phyloP scores from a whole-genome alignment of 2,888 invertebrate genomes.

The Teleogryllus oceanicus region DNA sequence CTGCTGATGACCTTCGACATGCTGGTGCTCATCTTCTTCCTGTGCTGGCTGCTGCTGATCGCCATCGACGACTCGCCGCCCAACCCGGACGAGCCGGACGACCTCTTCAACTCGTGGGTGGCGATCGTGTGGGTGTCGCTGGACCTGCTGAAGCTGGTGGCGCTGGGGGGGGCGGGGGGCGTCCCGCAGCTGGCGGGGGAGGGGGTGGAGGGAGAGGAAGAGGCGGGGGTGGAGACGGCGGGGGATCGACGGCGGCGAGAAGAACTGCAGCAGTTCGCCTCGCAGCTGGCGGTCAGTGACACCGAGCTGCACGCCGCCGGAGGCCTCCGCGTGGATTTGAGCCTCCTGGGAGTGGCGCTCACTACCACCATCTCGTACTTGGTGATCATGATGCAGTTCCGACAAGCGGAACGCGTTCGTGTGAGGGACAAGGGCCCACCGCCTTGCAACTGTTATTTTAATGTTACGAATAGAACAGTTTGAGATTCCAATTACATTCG shows the following conservation, averaged over 20 bases:
- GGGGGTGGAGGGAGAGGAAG: not conserved
- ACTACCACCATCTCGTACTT: not conserved
- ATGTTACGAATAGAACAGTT: no score
- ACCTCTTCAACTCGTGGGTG: not conserved
- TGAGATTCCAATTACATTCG: no score
- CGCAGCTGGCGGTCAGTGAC: not conserved
- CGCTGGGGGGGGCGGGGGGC: no score
- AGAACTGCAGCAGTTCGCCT: not conserved
- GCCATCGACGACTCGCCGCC: no score
- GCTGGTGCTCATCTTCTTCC: no score
- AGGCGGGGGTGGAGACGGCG: not conserved
- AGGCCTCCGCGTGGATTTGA: not conserved
- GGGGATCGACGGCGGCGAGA: not conserved
- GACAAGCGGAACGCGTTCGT: no score
- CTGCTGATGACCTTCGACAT: no score
- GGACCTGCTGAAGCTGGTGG: not conserved
- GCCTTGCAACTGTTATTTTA: no score
- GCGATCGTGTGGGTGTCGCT: not conserved
- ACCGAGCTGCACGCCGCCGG: not conserved
- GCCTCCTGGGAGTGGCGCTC: not conserved
- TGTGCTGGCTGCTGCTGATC: no score
- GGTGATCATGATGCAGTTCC: not conserved
- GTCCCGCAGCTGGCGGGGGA: no score
- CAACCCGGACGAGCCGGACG: not conserved
- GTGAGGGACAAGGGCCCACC: no score